Percentiles rank a stretch among this genome's conserved stretches.
These are phyloP conservation scores for Rotaria socialis DNA, from an alignment of 2,888 invertebrate genomes.

Conservation along the genomic window DNA sequence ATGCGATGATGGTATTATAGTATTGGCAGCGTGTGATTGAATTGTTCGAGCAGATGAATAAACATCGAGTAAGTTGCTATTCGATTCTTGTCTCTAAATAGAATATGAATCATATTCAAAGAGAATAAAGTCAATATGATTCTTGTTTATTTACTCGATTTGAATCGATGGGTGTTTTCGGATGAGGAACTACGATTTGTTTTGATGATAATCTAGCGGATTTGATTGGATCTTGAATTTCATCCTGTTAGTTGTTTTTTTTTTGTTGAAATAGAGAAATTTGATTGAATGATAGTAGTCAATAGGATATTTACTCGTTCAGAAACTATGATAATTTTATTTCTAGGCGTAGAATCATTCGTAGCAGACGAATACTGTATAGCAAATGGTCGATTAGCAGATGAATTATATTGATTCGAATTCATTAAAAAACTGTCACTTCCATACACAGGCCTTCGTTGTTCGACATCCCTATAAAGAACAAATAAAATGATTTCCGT, in stretches of 20 bases:
- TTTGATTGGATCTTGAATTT: background rate
- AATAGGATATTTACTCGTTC: background rate
- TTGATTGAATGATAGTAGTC: too few species aligned
- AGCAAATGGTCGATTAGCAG: background rate
- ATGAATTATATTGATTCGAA: background rate
- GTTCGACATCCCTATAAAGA: background rate
- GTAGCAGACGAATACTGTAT: background rate
- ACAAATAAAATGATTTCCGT: background rate
- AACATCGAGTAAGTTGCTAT: background rate
- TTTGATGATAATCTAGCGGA: background rate
- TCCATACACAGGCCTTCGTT: background rate
- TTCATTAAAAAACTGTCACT: background rate
- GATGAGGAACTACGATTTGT: background rate
- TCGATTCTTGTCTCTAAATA: background rate
- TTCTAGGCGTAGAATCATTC: background rate
- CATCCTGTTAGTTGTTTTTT: too few species aligned
- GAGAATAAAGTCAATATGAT: background rate
- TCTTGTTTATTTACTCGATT: background rate
- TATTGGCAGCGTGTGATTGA: background rate
- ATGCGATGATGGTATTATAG: background rate
- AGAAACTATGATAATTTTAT: background rate
- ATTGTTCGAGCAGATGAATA: background rate
- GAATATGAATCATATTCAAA: background rate
- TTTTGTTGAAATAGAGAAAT: too few species aligned
- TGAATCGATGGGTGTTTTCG: background rate